phyloP scores from a whole-genome alignment of 2,888 invertebrate genomes.

The Azorinus chamasolen region DNA sequence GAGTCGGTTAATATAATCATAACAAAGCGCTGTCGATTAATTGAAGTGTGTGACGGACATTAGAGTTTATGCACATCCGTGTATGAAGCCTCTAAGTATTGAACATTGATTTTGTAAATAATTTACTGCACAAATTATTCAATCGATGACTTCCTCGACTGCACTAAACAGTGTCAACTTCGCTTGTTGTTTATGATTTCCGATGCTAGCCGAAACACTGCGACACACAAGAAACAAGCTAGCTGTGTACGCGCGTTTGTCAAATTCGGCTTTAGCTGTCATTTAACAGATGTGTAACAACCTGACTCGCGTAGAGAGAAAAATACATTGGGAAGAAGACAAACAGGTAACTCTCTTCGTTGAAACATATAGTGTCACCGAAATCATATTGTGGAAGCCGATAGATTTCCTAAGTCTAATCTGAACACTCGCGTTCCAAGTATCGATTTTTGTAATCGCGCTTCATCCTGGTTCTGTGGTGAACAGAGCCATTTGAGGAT shows the following conservation, averaged over 20 bases:
- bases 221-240: no score
- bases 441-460: conserved; percentile 50
- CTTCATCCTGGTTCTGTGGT: conserved; percentile 7
- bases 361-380: conserved; percentile 4
- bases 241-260: not conserved
- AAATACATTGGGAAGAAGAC: no score
- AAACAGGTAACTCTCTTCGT: conserved; percentile 4
- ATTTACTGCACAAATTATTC: conserved; percentile 1
- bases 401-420: conserved; percentile 39
- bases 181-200: no score
- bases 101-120: conserved; percentile 5
- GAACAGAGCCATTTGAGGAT: conserved; percentile 44
- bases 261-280: not conserved
- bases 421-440: conserved; percentile 19
- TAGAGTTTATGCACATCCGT: no score
- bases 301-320: not conserved
- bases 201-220: no score
- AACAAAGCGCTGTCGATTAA: no score
- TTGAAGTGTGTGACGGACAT: no score
- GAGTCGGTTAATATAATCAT: no score
- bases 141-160: no score
- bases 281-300: no score
- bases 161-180: no score
- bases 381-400: not conserved
- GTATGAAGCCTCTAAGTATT: not conserved